Percentiles rank a stretch among this genome's conserved stretches.
Conservation (phyloP, 1,140 invertebrate species). For the Orius insidiosus region DNA sequence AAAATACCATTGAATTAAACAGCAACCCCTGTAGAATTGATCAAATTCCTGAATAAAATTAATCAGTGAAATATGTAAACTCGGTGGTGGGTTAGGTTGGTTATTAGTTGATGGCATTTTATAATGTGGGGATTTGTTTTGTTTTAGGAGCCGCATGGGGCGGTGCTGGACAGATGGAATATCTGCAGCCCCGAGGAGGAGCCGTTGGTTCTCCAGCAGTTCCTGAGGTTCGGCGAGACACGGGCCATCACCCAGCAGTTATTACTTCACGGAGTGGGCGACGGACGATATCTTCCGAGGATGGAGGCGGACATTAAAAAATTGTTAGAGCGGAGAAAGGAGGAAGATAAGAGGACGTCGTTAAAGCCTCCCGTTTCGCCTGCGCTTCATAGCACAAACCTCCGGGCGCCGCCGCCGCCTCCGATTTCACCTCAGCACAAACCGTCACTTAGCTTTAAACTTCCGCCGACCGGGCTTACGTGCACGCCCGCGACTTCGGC, state of each 20-base stretch:
- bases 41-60: too few relatives aligned
- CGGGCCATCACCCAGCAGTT: constrained; percentile 64
- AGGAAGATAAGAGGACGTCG: constrained; percentile 15
- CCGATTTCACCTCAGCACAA: constrained; percentile 14
- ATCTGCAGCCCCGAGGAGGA: constrained; percentile 70
- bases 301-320: constrained; percentile 38
- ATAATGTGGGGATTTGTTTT: too few relatives aligned
- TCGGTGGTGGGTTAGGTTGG: too few relatives aligned
- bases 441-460: constrained; percentile 17
- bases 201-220: constrained; percentile 68
- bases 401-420: constrained; percentile 13
- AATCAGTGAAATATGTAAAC: too few relatives aligned
- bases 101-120: too few relatives aligned
- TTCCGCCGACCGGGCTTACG: constrained; percentile 20
- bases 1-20: too few relatives aligned
- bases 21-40: too few relatives aligned
- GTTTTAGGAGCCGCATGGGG: constrained; percentile 45
- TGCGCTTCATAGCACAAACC: constrained; percentile 10
- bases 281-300: constrained; percentile 22
- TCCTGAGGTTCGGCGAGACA: constrained; percentile 68
- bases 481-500: constrained; percentile 27
- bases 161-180: constrained; percentile 61
- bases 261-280: constrained; percentile 30
- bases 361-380: not conserved
- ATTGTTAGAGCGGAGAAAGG: constrained; percentile 30